Percentiles rank a stretch among this genome's conserved stretches.
These are phyloP conservation scores for Rallus limicola DNA, from an alignment of 2,113 vertebrate species.

Conservation along the genomic window DNA sequence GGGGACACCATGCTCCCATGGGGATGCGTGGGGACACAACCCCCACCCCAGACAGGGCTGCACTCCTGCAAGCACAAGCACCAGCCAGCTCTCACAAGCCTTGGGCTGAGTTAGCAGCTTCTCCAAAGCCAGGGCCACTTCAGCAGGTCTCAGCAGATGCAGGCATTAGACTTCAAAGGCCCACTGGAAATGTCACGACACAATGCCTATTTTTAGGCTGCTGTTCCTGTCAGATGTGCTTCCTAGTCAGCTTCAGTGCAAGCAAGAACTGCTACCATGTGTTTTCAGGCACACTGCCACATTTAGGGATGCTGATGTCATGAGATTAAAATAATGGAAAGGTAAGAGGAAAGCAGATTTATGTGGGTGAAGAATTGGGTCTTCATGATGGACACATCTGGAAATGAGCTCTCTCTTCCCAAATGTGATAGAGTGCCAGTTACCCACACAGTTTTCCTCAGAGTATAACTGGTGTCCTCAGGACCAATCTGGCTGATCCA, in stretches of 20 bases:
- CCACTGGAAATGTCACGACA: not conserved
- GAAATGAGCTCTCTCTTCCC: not conserved
- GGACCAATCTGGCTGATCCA: not conserved
- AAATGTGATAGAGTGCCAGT: not conserved
- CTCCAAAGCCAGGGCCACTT: not conserved
- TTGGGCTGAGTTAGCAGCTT: not conserved
- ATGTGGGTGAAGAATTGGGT: not conserved
- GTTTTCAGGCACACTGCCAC: not conserved
- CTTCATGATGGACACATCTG: not conserved
- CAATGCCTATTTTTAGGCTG: not conserved
- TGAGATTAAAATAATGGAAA: not conserved
- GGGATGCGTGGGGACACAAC: rapidly evolving
- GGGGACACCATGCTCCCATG: rapidly evolving
- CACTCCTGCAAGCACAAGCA: not conserved
- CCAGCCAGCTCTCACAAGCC: rapidly evolving
- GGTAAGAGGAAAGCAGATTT: not conserved
- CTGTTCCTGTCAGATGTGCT: not conserved
- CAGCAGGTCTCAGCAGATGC: not conserved
- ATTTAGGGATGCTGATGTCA: not conserved
- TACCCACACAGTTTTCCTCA: not conserved
- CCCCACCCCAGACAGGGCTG: not conserved
- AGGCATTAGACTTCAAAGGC: not conserved
- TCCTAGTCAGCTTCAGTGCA: not conserved
- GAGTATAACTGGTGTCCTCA: not conserved
- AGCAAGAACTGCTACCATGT: not conserved